Conservation (phyloP, 2,113 vertebrate species). For the Eonycteris spelaea region DNA sequence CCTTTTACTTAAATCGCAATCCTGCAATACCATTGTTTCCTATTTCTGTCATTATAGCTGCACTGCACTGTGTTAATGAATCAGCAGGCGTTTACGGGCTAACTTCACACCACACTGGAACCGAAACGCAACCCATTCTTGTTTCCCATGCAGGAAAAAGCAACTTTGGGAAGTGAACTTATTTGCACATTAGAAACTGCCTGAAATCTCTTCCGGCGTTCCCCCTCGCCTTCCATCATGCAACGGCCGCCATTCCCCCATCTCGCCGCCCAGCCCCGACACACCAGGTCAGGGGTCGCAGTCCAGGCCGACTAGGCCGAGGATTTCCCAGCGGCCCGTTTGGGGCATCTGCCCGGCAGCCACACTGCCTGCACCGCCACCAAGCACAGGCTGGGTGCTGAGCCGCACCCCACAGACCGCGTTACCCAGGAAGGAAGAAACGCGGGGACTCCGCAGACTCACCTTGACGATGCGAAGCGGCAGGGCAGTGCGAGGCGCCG, state of each 20-base stretch:
- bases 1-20: background rate
- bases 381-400: background rate
- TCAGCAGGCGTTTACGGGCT: background rate
- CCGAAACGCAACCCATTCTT: background rate
- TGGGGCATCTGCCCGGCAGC: background rate
- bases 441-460: background rate
- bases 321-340: background rate
- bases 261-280: background rate
- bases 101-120: background rate
- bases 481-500: background rate
- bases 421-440: background rate
- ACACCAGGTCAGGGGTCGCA: rapidly evolving
- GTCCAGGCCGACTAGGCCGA: background rate
- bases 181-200: background rate
- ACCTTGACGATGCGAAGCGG: rapidly evolving
- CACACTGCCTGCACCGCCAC: background rate
- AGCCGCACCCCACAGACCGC: too few species aligned
- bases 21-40: background rate
- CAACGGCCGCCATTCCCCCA: background rate
- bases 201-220: background rate
- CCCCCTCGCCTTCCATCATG: background rate
- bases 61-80: background rate
- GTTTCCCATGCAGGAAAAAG: background rate
- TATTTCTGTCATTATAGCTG: background rate
- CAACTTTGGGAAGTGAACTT: background rate